Evolutionary conservation across 2,888 invertebrate genomes (phyloP).

Genomic region (Luperina nickerlii): DNA sequence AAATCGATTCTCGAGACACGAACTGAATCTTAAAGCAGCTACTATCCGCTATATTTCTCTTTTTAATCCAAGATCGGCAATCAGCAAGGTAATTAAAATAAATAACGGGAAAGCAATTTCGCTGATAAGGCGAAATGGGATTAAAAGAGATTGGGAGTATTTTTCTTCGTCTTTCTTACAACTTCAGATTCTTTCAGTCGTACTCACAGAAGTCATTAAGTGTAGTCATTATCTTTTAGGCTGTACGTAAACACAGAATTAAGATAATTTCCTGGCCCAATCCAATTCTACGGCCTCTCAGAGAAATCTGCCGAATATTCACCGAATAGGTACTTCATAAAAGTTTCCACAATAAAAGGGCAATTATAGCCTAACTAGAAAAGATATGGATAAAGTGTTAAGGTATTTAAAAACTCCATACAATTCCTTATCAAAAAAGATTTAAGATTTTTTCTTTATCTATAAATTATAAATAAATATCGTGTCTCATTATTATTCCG

Average conservation of each 20-base stretch:
- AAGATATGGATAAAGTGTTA: background rate
- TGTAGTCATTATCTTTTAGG: background rate
- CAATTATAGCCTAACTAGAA: background rate
- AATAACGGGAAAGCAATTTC: slow-evolving; percentile 54
- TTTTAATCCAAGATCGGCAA: slow-evolving; percentile 54
- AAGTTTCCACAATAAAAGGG: background rate
- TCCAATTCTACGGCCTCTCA: background rate
- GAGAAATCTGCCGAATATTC: background rate
- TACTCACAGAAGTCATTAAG: background rate
- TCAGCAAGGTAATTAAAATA: slow-evolving; percentile 58
- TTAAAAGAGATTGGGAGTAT: slow-evolving; percentile 9
- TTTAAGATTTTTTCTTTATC: slow-evolving; percentile 6
- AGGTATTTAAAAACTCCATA: background rate
- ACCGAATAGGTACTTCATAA: background rate
- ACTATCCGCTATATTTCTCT: slow-evolving; percentile 32
- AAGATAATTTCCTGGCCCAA: background rate
- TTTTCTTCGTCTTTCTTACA: slow-evolving; percentile 6
- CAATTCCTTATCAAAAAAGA: background rate
- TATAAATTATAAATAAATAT: slow-evolving; percentile 28
- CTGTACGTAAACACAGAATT: background rate
- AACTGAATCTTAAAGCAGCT: slow-evolving; percentile 55
- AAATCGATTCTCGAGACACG: slow-evolving; percentile 50
- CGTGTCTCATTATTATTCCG: slow-evolving; percentile 49
- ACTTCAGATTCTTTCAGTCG: background rate
- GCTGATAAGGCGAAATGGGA: slow-evolving; percentile 39